phyloP scores from a whole-genome alignment of 2,113 vertebrate species.

The Peromyscus leucopus region DNA sequence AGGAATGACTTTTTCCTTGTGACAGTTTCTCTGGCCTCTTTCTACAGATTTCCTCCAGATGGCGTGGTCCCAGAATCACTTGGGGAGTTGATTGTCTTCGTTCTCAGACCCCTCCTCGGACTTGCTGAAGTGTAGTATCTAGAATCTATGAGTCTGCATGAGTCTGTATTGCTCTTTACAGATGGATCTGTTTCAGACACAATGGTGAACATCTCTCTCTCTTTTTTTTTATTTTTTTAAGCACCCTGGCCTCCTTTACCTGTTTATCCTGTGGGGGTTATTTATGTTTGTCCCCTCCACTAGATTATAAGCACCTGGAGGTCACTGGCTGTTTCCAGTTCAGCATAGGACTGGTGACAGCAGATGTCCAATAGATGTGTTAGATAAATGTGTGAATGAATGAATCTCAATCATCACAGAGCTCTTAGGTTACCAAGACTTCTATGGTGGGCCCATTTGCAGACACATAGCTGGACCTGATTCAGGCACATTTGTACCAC shows the following conservation, averaged over 20 bases:
- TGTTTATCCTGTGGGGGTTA: neutral
- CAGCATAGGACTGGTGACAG: neutral
- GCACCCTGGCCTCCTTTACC: neutral
- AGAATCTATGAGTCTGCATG: neutral
- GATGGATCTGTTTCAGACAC: neutral
- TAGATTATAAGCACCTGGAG: neutral
- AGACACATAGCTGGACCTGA: neutral
- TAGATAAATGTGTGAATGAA: neutral
- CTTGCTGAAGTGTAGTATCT: neutral
- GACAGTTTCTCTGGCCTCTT: conserved; percentile 5
- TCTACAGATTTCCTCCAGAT: neutral
- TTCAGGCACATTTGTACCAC: neutral
- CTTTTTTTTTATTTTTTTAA: neutral
- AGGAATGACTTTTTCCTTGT: neutral
- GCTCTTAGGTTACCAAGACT: neutral
- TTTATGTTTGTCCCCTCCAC: neutral
- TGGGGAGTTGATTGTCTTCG: neutral
- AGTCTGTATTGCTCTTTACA: neutral
- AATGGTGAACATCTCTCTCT: neutral
- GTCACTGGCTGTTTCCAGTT: neutral
- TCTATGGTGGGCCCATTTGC: neutral
- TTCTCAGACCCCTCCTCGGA: neutral
- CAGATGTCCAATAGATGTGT: rapidly evolving
- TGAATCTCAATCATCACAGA: neutral
- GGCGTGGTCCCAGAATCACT: neutral